These are phyloP conservation scores for Catharus fuscescens DNA, from an alignment of 2,113 vertebrate genomes.

Conservation along the genomic window DNA sequence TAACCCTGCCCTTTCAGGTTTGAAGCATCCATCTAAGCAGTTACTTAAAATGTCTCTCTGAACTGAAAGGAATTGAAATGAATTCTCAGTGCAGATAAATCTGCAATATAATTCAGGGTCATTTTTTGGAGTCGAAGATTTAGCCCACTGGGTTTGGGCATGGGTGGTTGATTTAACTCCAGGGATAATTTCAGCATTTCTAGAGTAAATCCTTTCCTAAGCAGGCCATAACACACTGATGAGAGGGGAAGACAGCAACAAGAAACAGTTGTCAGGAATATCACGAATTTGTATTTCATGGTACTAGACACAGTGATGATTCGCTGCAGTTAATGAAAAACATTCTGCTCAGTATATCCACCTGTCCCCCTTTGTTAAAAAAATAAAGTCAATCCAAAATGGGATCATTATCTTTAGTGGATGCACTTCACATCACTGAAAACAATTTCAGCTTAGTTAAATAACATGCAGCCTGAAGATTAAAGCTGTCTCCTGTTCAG, in stretches of 20 bases:
- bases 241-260: neutral
- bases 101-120: neutral
- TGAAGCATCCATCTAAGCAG: neutral
- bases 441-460: slow-evolving; percentile 61
- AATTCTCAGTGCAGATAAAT: neutral
- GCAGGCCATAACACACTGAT: neutral
- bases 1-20: neutral
- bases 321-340: slow-evolving; percentile 25
- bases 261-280: neutral
- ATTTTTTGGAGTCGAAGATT: neutral
- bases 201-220: neutral
- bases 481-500: slow-evolving; percentile 49
- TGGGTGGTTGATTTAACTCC: neutral
- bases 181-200: rapidly evolving
- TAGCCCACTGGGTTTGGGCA: neutral
- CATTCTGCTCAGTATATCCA: slow-evolving; percentile 8
- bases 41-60: neutral
- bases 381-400: slow-evolving; percentile 11
- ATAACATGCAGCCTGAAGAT: slow-evolving; percentile 31
- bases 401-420: slow-evolving; percentile 33
- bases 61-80: neutral
- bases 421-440: slow-evolving; percentile 15
- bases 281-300: neutral
- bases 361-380: slow-evolving; percentile 36
- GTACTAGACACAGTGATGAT: neutral